Base-by-base conservation (phyloP, 2,888 invertebrate species). In the Phortica okadai region DNA sequence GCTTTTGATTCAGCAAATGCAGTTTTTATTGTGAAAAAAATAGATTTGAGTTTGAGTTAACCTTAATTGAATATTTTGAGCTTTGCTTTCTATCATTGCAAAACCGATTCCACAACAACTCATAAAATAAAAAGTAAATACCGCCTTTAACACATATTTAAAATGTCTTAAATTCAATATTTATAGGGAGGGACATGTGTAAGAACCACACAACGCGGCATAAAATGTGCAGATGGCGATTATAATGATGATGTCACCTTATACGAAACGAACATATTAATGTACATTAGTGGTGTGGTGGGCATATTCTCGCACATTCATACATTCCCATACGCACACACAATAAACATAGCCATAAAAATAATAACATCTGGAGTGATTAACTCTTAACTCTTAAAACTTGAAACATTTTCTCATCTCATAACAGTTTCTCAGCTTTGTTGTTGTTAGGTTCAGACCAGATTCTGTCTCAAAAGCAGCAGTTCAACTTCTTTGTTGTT, bases 341-440 rank as follows among this genome's bases (percentile, higher is more conserved):
- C 64, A 56, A 84, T 83, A 86, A 89, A 87, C 85, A 88, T 82
- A 82, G 82, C 80, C 87, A 87, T 89, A 88, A 89, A 89, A 89
- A 83, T 87, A 90, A 88, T 88, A 90, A 90, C 90, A 90, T 90
- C 90, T 90, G 90, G 89, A 84, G 84, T 88, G 89, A 90, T 90
- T 90, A 90, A 90, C 90, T 88, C 88, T 83, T 82, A 82, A 84
- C 90, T 88, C 62, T 62, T 62, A 62, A 62, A 62, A 62, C 25
- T 62, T 62, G 10, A 62, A 62, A 62, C 25, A 62, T 62, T 62
- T 25, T 16, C 62, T 62, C 25, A 62, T 62, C 62, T 62, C 25
- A 10, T 25, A 21, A 62, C 10, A 16, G 33, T 25, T 62, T 62
- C 62, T 62, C 62, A 50, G 10, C 50, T 11, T 11, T 8, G 14